Evolutionary conservation across 2,113 vertebrate species (phyloP), one percentile per base, ranked within the genome.

Genomic region (Gobio gobio): DNA sequence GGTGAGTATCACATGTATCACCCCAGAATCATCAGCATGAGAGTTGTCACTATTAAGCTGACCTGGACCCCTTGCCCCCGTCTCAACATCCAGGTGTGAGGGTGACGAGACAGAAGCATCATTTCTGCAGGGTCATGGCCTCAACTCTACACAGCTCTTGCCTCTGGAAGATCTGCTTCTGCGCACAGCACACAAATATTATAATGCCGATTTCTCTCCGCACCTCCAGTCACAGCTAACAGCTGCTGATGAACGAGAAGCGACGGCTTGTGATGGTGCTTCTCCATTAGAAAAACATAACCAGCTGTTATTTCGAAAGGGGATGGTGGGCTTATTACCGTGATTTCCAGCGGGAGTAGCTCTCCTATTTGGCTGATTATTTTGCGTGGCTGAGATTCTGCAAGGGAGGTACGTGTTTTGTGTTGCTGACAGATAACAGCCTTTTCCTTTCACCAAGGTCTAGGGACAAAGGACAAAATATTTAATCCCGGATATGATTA

Each of bases 241-340:
- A 93, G 91, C 91, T 92, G 92, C 91, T 91, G 92, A 93, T 84
- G 92, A 91, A 91, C 61, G 75, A 92, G 87, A 86, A 93, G 83
- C 87, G 93, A 91, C 86, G 78, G 88, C 66, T 86, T 66, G 82
- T 84, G 88, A 88, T 88, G 88, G 86, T 85, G 84, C 83, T 81
- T 81, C 88, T 78, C 75, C 83, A 84, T 91, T 84, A 90, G 70
- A 92, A 89, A 92, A 90, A 90, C 86, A 89, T 86, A 78, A 78
- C 68, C 94, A 93, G 91, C 90, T 93, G 92, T 90, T 93, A 84
- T 91, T 93, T 92, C 88, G 85, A 83, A 85, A 87, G 85, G 90
- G 82, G 81, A 89, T 90, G 85, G 83, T 91, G 87, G 91, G 92
- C 89, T 92, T 88, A 87, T 92, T 89, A 90, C 84, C 26, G 49